These are phyloP conservation scores for Plecotus auritus DNA, from an alignment of 2,113 vertebrate genomes.

Conservation along the genomic window DNA sequence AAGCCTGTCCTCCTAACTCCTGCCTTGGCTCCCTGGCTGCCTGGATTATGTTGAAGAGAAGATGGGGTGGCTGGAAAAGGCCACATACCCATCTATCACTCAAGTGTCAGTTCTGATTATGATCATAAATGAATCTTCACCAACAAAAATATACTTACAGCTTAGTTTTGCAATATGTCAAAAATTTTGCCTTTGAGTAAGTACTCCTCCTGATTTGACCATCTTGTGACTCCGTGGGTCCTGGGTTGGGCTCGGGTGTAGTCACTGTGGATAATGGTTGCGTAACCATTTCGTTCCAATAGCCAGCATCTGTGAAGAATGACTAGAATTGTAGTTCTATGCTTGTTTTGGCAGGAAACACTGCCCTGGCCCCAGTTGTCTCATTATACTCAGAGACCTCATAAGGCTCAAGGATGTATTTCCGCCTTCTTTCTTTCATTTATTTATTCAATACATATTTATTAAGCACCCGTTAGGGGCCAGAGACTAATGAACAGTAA, in stretches of 20 bases:
- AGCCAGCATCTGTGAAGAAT: conserved; percentile 40
- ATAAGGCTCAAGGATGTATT: conserved; percentile 18
- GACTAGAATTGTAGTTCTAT: conserved; percentile 43
- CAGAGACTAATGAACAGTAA: conserved; percentile 7
- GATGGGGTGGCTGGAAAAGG: neutral
- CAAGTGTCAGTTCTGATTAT: neutral
- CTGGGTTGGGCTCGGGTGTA: conserved; percentile 46
- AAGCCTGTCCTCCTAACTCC: neutral
- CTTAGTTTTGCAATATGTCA: neutral
- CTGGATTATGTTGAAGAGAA: neutral
- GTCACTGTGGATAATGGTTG: conserved; percentile 28
- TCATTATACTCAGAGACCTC: conserved; percentile 56
- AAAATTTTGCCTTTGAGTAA: conserved; percentile 33
- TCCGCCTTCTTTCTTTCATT: neutral
- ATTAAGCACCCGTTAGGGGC: neutral
- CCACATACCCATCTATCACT: neutral
- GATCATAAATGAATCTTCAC: neutral
- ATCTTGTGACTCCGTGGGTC: conserved; percentile 32
- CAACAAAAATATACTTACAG: conserved; percentile 7
- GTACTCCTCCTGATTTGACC: neutral
- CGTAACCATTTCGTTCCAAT: conserved; percentile 28
- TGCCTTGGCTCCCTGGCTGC: neutral
- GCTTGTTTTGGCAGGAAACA: conserved; percentile 52
- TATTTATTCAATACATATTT: neutral
- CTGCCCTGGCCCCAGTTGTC: conserved; percentile 6